Evolutionary conservation across 2,888 invertebrate species (phyloP).

Genomic region (Coelinius sp.): DNA sequence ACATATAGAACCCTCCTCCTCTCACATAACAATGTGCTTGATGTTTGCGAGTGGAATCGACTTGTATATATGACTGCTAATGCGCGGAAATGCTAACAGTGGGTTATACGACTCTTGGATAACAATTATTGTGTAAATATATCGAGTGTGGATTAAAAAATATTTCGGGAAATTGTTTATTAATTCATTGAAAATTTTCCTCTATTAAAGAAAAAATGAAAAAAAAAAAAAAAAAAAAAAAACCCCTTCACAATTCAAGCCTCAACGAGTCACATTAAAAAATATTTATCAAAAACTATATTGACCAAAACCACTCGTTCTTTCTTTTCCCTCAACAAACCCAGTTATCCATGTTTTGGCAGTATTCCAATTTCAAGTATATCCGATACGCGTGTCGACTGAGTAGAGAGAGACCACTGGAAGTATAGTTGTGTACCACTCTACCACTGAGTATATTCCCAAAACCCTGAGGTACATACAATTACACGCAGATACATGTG

Average conservation of each 20-base stretch:
- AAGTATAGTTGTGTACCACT: slow-evolving; percentile 19
- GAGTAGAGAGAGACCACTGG: not conserved
- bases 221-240: too few species aligned
- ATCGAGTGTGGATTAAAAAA: slow-evolving; percentile 7
- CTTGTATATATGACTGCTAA: slow-evolving; percentile 23
- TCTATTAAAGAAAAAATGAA: too few species aligned
- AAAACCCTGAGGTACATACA: slow-evolving; percentile 10
- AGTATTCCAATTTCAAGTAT: slow-evolving; percentile 18
- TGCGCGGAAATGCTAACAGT: slow-evolving; percentile 16
- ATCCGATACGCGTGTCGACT: slow-evolving; percentile 18
- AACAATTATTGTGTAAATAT: slow-evolving; percentile 21
- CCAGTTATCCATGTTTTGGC: slow-evolving; percentile 18
- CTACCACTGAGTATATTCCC: not conserved
- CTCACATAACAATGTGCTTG: not conserved
- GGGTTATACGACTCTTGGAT: slow-evolving; percentile 12
- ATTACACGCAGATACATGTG: slow-evolving; percentile 16
- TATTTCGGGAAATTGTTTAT: not conserved
- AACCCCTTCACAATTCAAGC: too few species aligned
- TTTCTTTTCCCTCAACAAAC: not conserved
- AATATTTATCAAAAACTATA: not conserved
- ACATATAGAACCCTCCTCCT: not conserved
- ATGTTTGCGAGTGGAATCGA: slow-evolving; percentile 18
- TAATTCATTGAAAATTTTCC: not conserved
- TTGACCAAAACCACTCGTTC: not conserved
- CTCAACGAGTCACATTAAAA: not conserved